A percentile compares a stretch with the other conserved stretches of the same genome.
These are phyloP conservation scores for Melitaea athalia DNA, from an alignment of 2,888 invertebrate species.

Conservation along the genomic window DNA sequence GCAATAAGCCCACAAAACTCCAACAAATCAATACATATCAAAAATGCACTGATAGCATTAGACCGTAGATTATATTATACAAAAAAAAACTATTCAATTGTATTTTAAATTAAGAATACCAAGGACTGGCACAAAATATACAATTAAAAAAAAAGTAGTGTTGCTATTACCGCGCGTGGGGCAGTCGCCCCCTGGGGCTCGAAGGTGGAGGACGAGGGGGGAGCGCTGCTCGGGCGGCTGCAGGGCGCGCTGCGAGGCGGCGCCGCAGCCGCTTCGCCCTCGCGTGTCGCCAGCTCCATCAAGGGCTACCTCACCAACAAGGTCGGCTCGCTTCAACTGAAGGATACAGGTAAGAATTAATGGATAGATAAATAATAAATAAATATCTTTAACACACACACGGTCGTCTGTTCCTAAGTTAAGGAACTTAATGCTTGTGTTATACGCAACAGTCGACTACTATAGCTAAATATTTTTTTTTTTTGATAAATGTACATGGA, in stretches of 20 bases:
- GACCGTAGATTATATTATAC: slow-evolving; percentile 31
- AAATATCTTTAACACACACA: no score
- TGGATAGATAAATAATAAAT: no score
- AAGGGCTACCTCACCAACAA: slow-evolving; percentile 87
- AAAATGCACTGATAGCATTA: slow-evolving; percentile 69
- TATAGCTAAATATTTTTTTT: no score
- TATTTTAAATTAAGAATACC: slow-evolving; percentile 3
- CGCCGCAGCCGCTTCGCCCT: slow-evolving; percentile 86
- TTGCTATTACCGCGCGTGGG: slow-evolving; percentile 44
- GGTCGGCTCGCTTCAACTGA: slow-evolving; percentile 85
- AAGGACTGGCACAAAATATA: slow-evolving; percentile 8
- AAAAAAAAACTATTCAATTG: slow-evolving; percentile 17
- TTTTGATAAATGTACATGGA: no score
- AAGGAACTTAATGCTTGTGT: no score
- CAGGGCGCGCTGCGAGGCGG: slow-evolving; percentile 86
- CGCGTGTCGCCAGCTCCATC: slow-evolving; percentile 88
- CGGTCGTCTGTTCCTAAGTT: no score
- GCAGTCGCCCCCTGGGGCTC: slow-evolving; percentile 57
- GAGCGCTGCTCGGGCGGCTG: slow-evolving; percentile 85
- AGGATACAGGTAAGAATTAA: slow-evolving; percentile 86
- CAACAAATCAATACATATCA: slow-evolving; percentile 72
- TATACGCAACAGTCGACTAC: no score
- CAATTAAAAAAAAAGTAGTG: slow-evolving; percentile 1
- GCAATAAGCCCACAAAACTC: slow-evolving; percentile 49
- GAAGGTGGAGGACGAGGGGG: slow-evolving; percentile 79